phyloP scores from a whole-genome alignment of 2,113 vertebrate genomes.

The Callionymus lyra region DNA sequence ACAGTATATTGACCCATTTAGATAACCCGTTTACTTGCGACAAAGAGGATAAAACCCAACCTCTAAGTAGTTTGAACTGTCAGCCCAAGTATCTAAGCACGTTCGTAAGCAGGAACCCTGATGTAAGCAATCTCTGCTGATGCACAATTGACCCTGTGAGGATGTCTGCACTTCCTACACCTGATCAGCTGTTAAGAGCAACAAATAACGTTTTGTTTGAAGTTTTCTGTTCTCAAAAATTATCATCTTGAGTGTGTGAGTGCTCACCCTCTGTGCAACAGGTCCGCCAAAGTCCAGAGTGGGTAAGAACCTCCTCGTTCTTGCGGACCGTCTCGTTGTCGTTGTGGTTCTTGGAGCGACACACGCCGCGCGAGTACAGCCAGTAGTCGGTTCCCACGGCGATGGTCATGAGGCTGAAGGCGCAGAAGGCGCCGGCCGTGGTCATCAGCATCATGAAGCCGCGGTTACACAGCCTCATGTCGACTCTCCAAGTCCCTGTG shows the following conservation, averaged over 20 bases:
- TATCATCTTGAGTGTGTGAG: neutral
- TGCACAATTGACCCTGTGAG: too few species aligned
- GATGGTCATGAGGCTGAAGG: constrained; percentile 97
- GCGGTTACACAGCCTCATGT: constrained; percentile 87
- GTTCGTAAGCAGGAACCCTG: too few species aligned
- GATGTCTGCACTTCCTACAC: too few species aligned
- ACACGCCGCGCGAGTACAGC: constrained; percentile 90
- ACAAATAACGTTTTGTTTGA: too few species aligned
- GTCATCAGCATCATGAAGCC: constrained; percentile 91
- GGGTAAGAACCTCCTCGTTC: constrained; percentile 96
- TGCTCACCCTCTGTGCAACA: constrained; percentile 89
- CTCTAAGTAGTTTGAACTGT: too few species aligned
- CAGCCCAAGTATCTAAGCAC: too few species aligned
- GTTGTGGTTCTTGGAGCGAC: constrained; percentile 77
- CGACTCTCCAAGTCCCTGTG: constrained; percentile 33
- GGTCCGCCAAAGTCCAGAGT: constrained; percentile 92
- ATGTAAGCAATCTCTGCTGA: too few species aligned
- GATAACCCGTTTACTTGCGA: too few species aligned
- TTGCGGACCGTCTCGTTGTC: constrained; percentile 92
- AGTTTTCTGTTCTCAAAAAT: too few species aligned
- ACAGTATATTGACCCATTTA: too few species aligned
- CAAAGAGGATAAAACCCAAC: too few species aligned
- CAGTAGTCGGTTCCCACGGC: constrained; percentile 97
- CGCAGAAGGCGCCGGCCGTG: constrained; percentile 89
- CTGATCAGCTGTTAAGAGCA: too few species aligned